Conservation (phyloP, 2,888 invertebrate genomes). For the Priocnemis perturbator region DNA sequence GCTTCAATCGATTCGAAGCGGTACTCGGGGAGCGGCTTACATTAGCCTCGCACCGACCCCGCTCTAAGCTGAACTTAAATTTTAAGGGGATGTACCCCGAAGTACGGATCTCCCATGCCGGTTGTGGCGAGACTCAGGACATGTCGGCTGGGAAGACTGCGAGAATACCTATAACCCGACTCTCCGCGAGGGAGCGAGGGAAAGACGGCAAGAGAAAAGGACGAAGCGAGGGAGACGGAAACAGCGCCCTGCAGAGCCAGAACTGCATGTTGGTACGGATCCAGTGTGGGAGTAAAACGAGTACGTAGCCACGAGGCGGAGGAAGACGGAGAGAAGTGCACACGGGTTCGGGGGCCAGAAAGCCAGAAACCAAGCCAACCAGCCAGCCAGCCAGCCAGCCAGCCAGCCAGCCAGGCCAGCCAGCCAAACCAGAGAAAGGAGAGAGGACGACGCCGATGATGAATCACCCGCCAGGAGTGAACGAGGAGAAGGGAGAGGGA, state of each 20-base stretch:
- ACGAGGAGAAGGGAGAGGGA: constrained; percentile 39
- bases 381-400: constrained; percentile 36
- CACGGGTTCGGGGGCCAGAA: constrained; percentile 35
- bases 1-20: no score
- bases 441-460: constrained; percentile 67
- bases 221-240: constrained; percentile 23
- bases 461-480: constrained; percentile 64
- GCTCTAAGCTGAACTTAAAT: neutral
- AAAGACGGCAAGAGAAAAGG: no score
- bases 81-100: constrained; percentile 20
- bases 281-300: constrained; percentile 62
- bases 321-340: constrained; percentile 38
- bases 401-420: constrained; percentile 33
- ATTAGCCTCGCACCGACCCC: no score
- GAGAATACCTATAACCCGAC: constrained; percentile 43
- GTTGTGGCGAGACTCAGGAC: constrained; percentile 30
- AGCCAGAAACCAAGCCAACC: constrained; percentile 40
- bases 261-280: constrained; percentile 59
- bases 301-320: constrained; percentile 45
- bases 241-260: constrained; percentile 60
- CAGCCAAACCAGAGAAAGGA: constrained; percentile 50
- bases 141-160: constrained; percentile 37
- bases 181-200: constrained; percentile 10
- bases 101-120: constrained; percentile 17
- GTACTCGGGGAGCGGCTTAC: no score